phyloP scores from a whole-genome alignment of 2,797 vertebrate species.

The Epinephelus coioides region DNA sequence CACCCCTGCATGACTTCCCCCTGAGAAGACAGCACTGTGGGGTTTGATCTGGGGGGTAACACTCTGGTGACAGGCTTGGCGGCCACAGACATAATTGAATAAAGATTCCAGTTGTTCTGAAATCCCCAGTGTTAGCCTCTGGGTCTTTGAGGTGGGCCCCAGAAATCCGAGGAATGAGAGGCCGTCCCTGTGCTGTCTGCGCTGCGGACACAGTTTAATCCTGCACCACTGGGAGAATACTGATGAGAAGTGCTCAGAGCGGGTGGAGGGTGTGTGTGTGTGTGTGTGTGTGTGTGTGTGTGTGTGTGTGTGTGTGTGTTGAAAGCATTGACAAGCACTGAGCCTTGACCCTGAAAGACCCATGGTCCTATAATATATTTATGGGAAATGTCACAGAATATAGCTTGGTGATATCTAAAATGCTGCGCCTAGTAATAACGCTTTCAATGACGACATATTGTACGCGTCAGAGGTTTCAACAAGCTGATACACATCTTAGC shows the following conservation, averaged over 20 bases:
- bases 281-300: constrained; percentile 8
- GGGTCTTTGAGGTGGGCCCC: constrained; percentile 58
- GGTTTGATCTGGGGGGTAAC: constrained; percentile 33
- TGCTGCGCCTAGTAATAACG: constrained; percentile 34
- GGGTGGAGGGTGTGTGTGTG: background rate
- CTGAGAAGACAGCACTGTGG: constrained; percentile 11
- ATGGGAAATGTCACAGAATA: constrained; percentile 44
- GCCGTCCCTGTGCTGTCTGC: constrained; percentile 35
- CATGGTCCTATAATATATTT: constrained; percentile 55
- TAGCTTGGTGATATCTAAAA: constrained; percentile 29
- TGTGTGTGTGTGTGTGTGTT: constrained; percentile 8
- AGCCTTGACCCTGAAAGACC: constrained; percentile 60
- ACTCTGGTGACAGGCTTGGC: constrained; percentile 33
- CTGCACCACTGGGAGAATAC: constrained; percentile 64
- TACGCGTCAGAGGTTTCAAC: constrained; percentile 40
- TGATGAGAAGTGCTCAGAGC: constrained; percentile 56
- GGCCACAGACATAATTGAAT: constrained; percentile 53
- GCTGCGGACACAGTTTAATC: constrained; percentile 60
- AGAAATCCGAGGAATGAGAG: constrained; percentile 68
- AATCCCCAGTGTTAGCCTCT: constrained; percentile 45
- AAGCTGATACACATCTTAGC: constrained; percentile 67
- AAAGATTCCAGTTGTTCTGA: constrained; percentile 62
- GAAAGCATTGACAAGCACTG: constrained; percentile 37
- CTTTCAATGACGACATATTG: constrained; percentile 42
- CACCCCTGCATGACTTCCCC: constrained; percentile 28